A percentile compares a stretch with the other conserved stretches of the same genome.
phyloP scores from a whole-genome alignment of 2,888 invertebrate species.

The Stenodera caucasica region DNA sequence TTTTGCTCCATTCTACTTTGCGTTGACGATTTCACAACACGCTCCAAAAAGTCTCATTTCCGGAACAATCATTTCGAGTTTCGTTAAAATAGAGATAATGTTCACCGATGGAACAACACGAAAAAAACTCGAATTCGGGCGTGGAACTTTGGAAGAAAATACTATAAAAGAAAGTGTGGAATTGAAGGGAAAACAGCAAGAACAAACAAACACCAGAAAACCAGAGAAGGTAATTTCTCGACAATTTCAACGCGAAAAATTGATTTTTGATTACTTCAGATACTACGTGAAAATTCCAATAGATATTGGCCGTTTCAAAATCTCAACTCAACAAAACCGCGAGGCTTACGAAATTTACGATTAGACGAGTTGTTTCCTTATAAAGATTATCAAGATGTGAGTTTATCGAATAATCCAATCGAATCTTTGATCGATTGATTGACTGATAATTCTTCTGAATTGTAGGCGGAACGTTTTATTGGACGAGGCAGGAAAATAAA shows the following conservation, averaged over 20 bases:
- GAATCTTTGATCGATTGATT: background rate
- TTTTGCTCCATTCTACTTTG: constrained; percentile 14
- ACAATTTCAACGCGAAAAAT: constrained; percentile 3
- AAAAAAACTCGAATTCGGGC: constrained; percentile 27
- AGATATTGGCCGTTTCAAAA: constrained; percentile 80
- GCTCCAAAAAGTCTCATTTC: no score
- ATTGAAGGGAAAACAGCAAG: constrained; percentile 47
- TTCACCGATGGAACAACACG: constrained; percentile 26
- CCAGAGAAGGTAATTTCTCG: constrained; percentile 46
- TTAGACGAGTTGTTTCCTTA: constrained; percentile 66
- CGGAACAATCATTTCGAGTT: no score
- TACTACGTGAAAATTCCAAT: constrained; percentile 68
- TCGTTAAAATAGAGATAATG: constrained; percentile 21
- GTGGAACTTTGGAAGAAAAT: constrained; percentile 33
- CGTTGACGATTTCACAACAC: constrained; percentile 26
- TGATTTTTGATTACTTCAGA: constrained; percentile 56
- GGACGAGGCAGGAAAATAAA: constrained; percentile 52
- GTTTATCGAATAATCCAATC: constrained; percentile 20
- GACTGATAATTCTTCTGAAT: background rate
- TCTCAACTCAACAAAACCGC: constrained; percentile 41
- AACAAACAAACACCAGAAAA: constrained; percentile 42
- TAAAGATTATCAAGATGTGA: constrained; percentile 60
- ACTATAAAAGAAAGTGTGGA: constrained; percentile 43
- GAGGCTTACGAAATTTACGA: constrained; percentile 69
- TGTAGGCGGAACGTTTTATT: constrained; percentile 48